Conservation (phyloP, 2,888 invertebrate species). For the Troides aeacus region DNA sequence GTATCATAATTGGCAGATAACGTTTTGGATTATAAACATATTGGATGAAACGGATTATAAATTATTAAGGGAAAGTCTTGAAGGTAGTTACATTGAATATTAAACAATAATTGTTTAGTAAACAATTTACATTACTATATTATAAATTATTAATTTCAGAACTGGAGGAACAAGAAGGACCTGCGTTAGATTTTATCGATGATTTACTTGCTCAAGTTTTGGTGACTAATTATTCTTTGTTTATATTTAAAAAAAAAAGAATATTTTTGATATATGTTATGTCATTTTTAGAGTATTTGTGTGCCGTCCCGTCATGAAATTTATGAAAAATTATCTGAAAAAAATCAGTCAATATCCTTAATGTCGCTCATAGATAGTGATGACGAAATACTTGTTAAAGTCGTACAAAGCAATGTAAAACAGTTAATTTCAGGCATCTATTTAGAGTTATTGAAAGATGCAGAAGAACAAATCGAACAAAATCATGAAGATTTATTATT, state of each 20-base stretch:
- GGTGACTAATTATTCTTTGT: conserved; percentile 43
- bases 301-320: background rate
- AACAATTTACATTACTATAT: conserved; percentile 1
- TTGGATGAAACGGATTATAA: conserved; percentile 53
- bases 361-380: background rate
- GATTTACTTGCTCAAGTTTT: conserved; percentile 51
- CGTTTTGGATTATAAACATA: conserved; percentile 60
- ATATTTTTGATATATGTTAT: background rate
- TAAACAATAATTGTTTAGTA: background rate
- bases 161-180: conserved; percentile 64
- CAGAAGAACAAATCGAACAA: conserved; percentile 5
- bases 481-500: background rate
- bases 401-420: conserved; percentile 1
- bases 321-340: conserved; percentile 11
- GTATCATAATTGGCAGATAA: conserved; percentile 41
- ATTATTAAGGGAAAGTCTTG: conserved; percentile 56
- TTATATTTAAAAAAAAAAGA: background rate
- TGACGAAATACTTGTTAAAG: background rate
- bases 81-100: conserved; percentile 44
- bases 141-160: conserved; percentile 45
- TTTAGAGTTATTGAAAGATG: conserved; percentile 6
- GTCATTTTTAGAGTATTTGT: conserved; percentile 22
- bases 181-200: conserved; percentile 61
- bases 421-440: conserved; percentile 10
- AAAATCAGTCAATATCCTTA: background rate